Evolutionary conservation across 2,888 invertebrate genomes (phyloP).

Genomic region (Drosophila phalerata): DNA sequence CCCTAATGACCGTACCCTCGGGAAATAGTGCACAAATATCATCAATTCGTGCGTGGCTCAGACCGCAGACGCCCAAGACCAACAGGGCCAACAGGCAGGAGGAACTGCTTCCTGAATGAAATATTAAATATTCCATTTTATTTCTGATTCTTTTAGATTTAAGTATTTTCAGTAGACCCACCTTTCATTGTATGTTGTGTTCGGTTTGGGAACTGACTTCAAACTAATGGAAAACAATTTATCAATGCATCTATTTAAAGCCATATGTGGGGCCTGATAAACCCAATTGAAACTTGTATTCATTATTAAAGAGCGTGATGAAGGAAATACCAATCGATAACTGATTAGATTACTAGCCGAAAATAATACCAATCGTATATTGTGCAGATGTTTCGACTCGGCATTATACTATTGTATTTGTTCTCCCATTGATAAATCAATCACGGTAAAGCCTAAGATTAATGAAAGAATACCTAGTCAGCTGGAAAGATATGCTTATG

Average conservation of each 20-base stretch:
- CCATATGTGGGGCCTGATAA: conserved; percentile 18
- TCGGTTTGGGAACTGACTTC: background rate
- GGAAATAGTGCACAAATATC: conserved; percentile 75
- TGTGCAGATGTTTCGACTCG: conserved; percentile 22
- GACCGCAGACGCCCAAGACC: background rate
- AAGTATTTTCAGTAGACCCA: background rate
- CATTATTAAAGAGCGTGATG: conserved; percentile 16
- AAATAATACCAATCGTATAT: conserved; percentile 15
- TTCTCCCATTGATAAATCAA: conserved; percentile 44
- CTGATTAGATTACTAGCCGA: conserved; percentile 49
- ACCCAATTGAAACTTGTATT: conserved; percentile 21
- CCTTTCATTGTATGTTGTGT: conserved; percentile 32
- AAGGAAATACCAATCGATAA: conserved; percentile 30
- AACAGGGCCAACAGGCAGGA: conserved; percentile 8
- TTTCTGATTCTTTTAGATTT: background rate
- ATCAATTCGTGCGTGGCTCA: conserved; percentile 25
- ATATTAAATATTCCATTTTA: background rate
- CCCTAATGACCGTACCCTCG: conserved; percentile 69
- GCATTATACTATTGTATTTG: conserved; percentile 2
- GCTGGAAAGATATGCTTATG: background rate
- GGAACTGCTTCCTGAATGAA: conserved; percentile 15
- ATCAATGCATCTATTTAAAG: conserved; percentile 30
- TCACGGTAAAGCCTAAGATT: conserved; percentile 1
- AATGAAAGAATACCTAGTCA: background rate
- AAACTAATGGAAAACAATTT: conserved; percentile 31